phyloP scores from a whole-genome alignment of 2,888 invertebrate species.

The Ormyrus nitidulus region DNA sequence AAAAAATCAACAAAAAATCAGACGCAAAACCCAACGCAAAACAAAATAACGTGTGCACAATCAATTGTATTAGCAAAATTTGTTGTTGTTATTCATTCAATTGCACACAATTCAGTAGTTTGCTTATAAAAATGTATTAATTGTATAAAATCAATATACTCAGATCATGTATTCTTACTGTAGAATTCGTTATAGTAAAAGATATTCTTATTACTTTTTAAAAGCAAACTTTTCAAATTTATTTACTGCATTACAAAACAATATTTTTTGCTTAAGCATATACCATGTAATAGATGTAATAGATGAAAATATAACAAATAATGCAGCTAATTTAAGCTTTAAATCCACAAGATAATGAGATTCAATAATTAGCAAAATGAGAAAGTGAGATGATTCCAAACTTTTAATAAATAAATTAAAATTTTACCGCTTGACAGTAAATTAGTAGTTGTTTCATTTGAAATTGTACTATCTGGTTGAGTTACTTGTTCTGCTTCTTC shows the following conservation, averaged over 20 bases:
- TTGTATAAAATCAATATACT: neutral
- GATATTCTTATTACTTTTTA: neutral
- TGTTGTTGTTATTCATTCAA: conserved; percentile 26
- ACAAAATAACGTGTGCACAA: conserved; percentile 43
- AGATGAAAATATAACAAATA: conserved; percentile 40
- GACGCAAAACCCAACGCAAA: conserved; percentile 51
- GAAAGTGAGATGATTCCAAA: conserved; percentile 22
- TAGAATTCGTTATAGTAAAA: neutral
- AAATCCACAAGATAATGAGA: conserved; percentile 38
- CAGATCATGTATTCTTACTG: too few relatives aligned
- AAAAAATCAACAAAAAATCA: conserved; percentile 52
- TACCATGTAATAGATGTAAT: conserved; percentile 9
- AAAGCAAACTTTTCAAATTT: conserved; percentile 6
- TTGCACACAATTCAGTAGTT: conserved; percentile 20
- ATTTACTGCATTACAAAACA: conserved; percentile 30
- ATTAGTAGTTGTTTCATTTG: conserved; percentile 79
- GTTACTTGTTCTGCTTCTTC: conserved; percentile 83
- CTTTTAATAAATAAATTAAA: conserved; percentile 43
- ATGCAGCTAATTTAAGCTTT: conserved; percentile 53
- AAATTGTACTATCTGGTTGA: conserved; percentile 75
- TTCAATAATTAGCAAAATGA: conserved; percentile 34
- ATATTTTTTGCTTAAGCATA: conserved; percentile 42
- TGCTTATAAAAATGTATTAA: conserved; percentile 8
- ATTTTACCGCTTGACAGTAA: conserved; percentile 83
- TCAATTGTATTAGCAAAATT: conserved; percentile 27